Evolutionary conservation across 2,888 invertebrate species (phyloP).

Genomic region (Caradrina kadenii): DNA sequence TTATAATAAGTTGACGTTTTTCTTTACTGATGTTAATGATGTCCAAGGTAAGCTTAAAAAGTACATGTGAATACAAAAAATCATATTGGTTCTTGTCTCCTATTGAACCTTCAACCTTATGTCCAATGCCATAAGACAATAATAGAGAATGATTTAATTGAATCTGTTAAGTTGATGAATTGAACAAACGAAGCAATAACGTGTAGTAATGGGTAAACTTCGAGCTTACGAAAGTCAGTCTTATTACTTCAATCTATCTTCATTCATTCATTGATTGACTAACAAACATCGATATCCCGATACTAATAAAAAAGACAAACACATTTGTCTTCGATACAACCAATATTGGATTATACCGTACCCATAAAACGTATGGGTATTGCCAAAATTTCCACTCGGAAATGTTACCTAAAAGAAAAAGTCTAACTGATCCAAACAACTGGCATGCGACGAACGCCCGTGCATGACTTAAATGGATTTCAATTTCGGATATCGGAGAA

Average conservation of each 20-base stretch:
- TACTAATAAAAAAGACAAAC: constrained; percentile 30
- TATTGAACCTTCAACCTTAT: too few species aligned
- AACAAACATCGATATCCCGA: constrained; percentile 18
- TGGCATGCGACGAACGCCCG: constrained; percentile 42
- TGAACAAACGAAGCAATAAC: neutral
- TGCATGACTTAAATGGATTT: constrained; percentile 56
- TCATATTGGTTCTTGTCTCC: too few species aligned
- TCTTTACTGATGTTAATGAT: too few species aligned
- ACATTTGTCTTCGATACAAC: constrained; percentile 24
- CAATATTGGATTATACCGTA: constrained; percentile 25
- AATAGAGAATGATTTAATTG: too few species aligned
- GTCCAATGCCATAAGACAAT: too few species aligned
- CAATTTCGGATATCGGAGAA: constrained; percentile 52
- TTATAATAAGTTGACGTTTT: too few species aligned
- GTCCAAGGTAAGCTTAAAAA: too few species aligned
- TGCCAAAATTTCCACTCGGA: constrained; percentile 24
- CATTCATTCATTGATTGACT: constrained; percentile 2
- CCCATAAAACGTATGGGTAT: constrained; percentile 29
- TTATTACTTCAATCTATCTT: constrained; percentile 20
- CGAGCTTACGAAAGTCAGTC: neutral
- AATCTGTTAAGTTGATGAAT: too few species aligned
- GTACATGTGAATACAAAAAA: too few species aligned
- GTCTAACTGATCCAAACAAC: constrained; percentile 48
- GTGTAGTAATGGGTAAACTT: neutral
- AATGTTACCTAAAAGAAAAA: constrained; percentile 40